Evolutionary conservation across 2,797 vertebrate genomes (phyloP), one percentile per base, ranked within the genome.

Genomic region (Acanthurus lineatus): DNA sequence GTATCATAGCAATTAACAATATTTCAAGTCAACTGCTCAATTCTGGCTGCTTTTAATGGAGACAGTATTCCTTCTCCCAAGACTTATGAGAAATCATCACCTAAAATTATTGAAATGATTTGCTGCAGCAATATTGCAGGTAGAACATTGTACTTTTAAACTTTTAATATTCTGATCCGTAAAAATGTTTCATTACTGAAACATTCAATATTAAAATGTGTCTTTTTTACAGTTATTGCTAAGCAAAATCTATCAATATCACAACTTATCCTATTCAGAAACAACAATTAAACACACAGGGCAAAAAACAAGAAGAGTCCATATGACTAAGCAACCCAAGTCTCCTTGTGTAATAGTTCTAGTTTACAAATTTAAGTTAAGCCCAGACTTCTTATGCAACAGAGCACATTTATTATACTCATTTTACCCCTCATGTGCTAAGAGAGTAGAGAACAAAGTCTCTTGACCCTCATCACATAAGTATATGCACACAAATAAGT

Each of bases 11-110:
- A 53, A 15, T 44, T 58, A 58, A 48, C 45, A 67, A 62, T 71
- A 73, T 40, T 64, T 74, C 35, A 64, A 70, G 51, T 79, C 57
- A 74, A 20, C 28, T 56, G 35, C 38, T 80, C 20, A 65, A 40
- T 72, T 69, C 4, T 58, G 20, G 20, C 20, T 22, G 32, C 47
- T 69, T 4, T 32, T 35, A 65, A 65, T 52, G 12, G 6, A 45
- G 22, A 22, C 61, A 32, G 44, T 51, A 71, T 56, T 65, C 3
- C 1, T 54, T 65, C 64, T 60, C 5, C 22, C n/a, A 59, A 44
- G 48, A 51, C 0, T 1, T 65, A 59, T 58, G 17, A 57, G 5
- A 67, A 52, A 77, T 64, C 4, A 57, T 32, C 10, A 47, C 14
- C 15, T 67, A 22, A 45, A 69, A 48, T 35, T 5, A 19, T 49